A percentile compares a stretch with the other conserved stretches of the same genome.
These are phyloP conservation scores for Peromyscus aztecus DNA, from an alignment of 2,797 vertebrate species.

Conservation along the genomic window DNA sequence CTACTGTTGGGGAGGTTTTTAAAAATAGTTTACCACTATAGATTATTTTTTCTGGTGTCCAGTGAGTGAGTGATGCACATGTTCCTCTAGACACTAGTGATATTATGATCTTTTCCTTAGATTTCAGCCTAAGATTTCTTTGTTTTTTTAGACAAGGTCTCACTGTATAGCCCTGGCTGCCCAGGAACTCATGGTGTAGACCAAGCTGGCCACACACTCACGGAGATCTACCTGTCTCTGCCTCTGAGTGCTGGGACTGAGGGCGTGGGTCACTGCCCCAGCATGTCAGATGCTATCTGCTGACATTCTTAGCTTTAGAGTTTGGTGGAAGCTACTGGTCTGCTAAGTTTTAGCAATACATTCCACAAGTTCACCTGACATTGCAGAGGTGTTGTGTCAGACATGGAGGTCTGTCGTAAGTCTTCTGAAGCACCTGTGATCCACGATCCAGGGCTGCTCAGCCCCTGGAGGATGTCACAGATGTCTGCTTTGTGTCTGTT, in stretches of 20 bases:
- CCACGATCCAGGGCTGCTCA: background rate
- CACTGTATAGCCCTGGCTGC: background rate
- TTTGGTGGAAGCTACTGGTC: background rate
- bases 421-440: background rate
- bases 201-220: background rate
- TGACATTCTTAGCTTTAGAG: background rate
- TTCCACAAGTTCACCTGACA: background rate
- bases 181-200: background rate
- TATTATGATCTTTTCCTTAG: background rate
- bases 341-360: background rate
- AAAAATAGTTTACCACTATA: background rate
- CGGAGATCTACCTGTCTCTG: background rate
- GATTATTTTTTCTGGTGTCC: background rate
- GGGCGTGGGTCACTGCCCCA: background rate
- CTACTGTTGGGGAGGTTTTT: background rate
- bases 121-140: background rate
- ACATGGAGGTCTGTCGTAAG: background rate
- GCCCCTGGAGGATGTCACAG: background rate
- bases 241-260: background rate
- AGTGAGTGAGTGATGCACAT: background rate
- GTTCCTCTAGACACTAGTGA: no score
- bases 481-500: background rate
- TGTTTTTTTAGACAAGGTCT: background rate
- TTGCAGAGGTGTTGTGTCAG: background rate
- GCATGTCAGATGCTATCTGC: background rate